These are phyloP conservation scores for Gymnarchus niloticus DNA, from an alignment of 2,113 vertebrate species.

Conservation along the genomic window DNA sequence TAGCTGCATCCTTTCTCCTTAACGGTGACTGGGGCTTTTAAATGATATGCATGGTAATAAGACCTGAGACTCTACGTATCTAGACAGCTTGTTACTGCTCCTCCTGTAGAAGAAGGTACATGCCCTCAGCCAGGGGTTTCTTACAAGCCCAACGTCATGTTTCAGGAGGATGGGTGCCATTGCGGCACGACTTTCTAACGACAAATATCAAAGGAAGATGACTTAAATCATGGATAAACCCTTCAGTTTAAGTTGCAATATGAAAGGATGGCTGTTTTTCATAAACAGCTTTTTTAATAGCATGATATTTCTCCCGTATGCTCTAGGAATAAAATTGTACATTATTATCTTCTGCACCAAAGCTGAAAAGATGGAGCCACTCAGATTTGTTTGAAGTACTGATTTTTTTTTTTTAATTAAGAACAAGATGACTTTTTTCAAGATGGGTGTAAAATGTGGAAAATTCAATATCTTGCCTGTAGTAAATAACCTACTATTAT, in stretches of 20 bases:
- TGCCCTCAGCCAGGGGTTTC: background rate
- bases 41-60: background rate
- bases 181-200: background rate
- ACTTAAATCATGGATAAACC: background rate
- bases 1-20: background rate
- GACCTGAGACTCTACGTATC: background rate
- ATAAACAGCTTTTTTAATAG: background rate
- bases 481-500: slow-evolving; percentile 10
- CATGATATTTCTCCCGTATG: background rate
- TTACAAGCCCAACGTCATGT: background rate
- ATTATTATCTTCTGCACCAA: background rate
- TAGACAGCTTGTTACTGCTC: background rate
- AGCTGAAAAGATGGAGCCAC: background rate
- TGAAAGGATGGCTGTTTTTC: background rate
- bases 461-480: slow-evolving; percentile 4
- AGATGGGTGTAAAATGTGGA: background rate
- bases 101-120: background rate
- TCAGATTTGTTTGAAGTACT: background rate
- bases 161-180: background rate
- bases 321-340: background rate
- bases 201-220: background rate
- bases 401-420: slow-evolving; percentile 12
- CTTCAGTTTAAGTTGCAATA: background rate
- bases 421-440: background rate
- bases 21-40: background rate